Conservation (phyloP, 2,113 vertebrate species). For the Cebidichthys violaceus region DNA sequence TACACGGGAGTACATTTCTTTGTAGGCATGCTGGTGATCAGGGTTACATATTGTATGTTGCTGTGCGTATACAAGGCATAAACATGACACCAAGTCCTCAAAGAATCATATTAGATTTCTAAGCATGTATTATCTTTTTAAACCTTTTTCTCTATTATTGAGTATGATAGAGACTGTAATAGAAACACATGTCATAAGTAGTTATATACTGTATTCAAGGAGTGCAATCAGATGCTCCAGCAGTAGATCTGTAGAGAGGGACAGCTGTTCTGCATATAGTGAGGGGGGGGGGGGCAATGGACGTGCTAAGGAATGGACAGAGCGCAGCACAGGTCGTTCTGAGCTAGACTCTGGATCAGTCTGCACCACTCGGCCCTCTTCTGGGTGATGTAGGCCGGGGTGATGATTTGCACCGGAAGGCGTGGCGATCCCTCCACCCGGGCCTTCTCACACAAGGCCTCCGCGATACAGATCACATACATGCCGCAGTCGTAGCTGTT, state of each 20-base stretch:
- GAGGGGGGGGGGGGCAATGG: background rate
- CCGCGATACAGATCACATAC: constrained; percentile 95
- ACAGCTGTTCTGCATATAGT: constrained; percentile 48
- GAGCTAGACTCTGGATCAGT: constrained; percentile 88
- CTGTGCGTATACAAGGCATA: constrained; percentile 55
- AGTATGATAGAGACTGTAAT: constrained; percentile 36
- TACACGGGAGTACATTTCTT: constrained; percentile 19
- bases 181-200: constrained; percentile 56
- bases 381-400: constrained; percentile 90
- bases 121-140: constrained; percentile 41
- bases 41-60: constrained; percentile 53
- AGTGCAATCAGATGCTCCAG: constrained; percentile 68
- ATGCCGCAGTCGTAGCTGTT: constrained; percentile 99
- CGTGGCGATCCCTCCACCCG: constrained; percentile 73
- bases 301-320: constrained; percentile 51
- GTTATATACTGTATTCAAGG: constrained; percentile 45
- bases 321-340: constrained; percentile 77
- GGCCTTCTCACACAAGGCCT: constrained; percentile 88
- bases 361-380: constrained; percentile 92
- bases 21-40: constrained; percentile 76
- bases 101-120: constrained; percentile 35
- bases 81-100: constrained; percentile 44
- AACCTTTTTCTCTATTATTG: constrained; percentile 3
- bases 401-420: constrained; percentile 87
- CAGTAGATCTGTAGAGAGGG: constrained; percentile 48